Percentiles rank a stretch among this genome's conserved stretches.
Conservation (phyloP, 2,113 vertebrate genomes). For the Zonotrichia leucophrys region DNA sequence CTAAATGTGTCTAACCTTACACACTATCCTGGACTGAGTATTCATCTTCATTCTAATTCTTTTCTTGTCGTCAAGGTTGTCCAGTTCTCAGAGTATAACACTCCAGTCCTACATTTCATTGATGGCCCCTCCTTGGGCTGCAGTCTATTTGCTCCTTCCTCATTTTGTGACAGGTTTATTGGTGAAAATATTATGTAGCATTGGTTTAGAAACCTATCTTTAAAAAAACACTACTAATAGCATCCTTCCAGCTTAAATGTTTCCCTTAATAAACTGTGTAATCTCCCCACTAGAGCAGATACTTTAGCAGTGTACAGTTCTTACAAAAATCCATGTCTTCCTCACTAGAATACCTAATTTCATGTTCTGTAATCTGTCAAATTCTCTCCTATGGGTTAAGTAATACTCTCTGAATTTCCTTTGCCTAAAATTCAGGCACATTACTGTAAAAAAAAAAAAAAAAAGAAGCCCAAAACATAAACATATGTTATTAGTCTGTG, state of each 20-base stretch:
- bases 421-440: background rate
- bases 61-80: background rate
- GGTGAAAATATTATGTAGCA: background rate
- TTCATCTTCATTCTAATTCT: background rate
- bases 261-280: background rate
- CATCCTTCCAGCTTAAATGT: background rate
- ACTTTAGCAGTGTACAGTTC: background rate
- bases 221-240: background rate
- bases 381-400: background rate
- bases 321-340: background rate
- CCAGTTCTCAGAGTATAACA: background rate
- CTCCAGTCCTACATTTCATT: background rate
- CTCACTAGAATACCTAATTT: background rate
- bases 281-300: background rate
- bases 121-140: background rate
- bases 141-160: background rate
- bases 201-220: background rate
- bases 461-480: too few species aligned
- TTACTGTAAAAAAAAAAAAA: background rate
- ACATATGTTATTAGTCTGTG: background rate
- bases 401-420: background rate
- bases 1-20: background rate
- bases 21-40: background rate
- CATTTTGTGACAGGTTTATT: background rate
- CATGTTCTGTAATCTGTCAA: background rate